Percentiles rank a stretch among this genome's conserved stretches.
These are phyloP conservation scores for Oryzias celebensis DNA, from an alignment of 2,113 vertebrate species.

Conservation along the genomic window DNA sequence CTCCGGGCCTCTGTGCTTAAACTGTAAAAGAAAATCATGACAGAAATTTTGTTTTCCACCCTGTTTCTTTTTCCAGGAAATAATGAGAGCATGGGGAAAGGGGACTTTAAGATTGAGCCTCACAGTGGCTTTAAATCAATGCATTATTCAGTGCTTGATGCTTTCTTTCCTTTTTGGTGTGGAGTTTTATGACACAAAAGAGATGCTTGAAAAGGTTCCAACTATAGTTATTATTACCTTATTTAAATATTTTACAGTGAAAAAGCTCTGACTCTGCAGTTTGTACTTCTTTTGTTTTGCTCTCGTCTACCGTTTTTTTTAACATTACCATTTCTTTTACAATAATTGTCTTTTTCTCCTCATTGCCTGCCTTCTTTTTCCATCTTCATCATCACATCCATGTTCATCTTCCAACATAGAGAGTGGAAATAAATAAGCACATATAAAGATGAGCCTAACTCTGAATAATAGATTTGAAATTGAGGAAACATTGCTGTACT, in stretches of 20 bases:
- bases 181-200: conserved; percentile 3
- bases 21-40: conserved; percentile 24
- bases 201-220: conserved; percentile 8
- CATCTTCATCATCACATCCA: background rate
- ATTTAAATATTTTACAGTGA: conserved; percentile 31
- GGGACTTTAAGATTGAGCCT: conserved; percentile 26
- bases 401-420: too few species aligned
- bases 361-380: conserved; percentile 5
- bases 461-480: conserved; percentile 32
- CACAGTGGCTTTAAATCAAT: conserved; percentile 38
- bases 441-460: background rate
- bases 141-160: conserved; percentile 45
- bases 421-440: background rate
- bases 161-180: conserved; percentile 7
- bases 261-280: conserved; percentile 10
- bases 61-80: conserved; percentile 27
- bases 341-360: background rate
- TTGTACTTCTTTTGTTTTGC: background rate
- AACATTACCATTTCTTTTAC: conserved; percentile 1
- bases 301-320: background rate
- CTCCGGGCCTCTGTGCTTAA: conserved; percentile 21
- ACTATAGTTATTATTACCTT: conserved; percentile 11
- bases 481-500: conserved; percentile 31
- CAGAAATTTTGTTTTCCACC: conserved; percentile 34
- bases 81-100: conserved; percentile 27